Evolutionary conservation across 1,140 invertebrate genomes (phyloP).

Genomic region (Bombus vancouverensis): DNA sequence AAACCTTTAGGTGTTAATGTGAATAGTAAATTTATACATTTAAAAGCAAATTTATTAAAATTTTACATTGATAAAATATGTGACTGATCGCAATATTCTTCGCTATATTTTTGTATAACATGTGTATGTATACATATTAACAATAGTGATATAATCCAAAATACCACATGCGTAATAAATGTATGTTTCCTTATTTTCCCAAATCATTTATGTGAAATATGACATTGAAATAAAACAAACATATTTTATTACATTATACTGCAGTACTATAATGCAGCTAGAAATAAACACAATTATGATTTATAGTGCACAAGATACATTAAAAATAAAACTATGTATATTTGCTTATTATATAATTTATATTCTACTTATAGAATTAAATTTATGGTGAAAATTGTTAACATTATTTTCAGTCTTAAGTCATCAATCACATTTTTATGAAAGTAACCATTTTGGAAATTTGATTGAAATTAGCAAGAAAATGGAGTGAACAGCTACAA

Average conservation of each 20-base stretch:
- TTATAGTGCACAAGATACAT: slow-evolving; percentile 16
- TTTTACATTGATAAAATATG: slow-evolving; percentile 25
- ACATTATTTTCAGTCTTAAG: background rate
- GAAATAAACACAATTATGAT: background rate
- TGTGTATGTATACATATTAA: slow-evolving; percentile 41
- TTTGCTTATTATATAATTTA: slow-evolving; percentile 14
- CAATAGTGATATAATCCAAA: slow-evolving; percentile 4
- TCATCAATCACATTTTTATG: background rate
- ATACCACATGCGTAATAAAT: slow-evolving; percentile 11
- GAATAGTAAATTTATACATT: background rate
- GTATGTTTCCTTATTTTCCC: background rate
- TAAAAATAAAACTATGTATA: slow-evolving; percentile 19
- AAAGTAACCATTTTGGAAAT: background rate
- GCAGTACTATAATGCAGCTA: background rate
- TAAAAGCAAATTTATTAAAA: slow-evolving; percentile 34
- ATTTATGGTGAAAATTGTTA: slow-evolving; percentile 9
- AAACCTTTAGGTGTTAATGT: background rate
- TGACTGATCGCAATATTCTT: slow-evolving; percentile 10
- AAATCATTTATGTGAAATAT: slow-evolving; percentile 20
- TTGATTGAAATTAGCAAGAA: background rate
- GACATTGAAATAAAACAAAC: slow-evolving; percentile 5
- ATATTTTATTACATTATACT: slow-evolving; percentile 47
- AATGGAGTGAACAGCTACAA: background rate
- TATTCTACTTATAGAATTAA: slow-evolving; percentile 30
- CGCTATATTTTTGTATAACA: slow-evolving; percentile 9